Evolutionary conservation across 2,888 invertebrate species (phyloP), one percentile per base, ranked within the genome.

Genomic region (Drosophila kanekoi): DNA sequence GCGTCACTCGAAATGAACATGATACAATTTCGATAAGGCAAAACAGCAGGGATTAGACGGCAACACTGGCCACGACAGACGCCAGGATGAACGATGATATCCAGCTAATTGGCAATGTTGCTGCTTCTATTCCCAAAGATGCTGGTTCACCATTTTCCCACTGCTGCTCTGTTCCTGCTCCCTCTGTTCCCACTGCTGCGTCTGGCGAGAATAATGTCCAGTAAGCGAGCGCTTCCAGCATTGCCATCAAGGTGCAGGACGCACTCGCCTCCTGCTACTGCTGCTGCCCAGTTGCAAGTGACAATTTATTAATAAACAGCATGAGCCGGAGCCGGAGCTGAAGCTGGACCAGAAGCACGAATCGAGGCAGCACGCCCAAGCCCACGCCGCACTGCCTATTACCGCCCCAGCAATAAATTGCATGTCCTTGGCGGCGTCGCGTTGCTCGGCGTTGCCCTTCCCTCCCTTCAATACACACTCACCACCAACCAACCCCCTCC

Each of bases 221-320:
- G 64, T 74, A 78, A 78, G 70, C 66, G 67, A 65, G 20, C 53
- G 37, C 41, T 40, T n/a, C n/a, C n/a, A 37, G 33, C 57, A 14
- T 28, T 38, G 65, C 16, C 28, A 52, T 58, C 49, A 43, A 64
- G 57, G 41, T 59, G 59, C 51, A 62, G 57, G 32, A 44, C 62
- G 57, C 49, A 49, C 14, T 47, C 20, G 44, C 14, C 23, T 45
- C 47, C 13, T 18, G 16, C n/a, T n/a, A n/a, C n/a, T n/a, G n/a
- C 43, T 47, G 53, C 40, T 28, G 16, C 38, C 54, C 74, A 57
- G 74, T 81, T 83, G 84, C 84, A 87, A 86, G 86, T 87, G 84
- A 87, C 88, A 84, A 87, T 84, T 84, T 84, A 85, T 87, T 84
- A 84, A 84, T 84, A 84, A 84, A 84, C 82, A 87, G 77, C 63